Evolutionary conservation across 2,797 vertebrate species (phyloP).

Genomic region (Adelosebastes latens): DNA sequence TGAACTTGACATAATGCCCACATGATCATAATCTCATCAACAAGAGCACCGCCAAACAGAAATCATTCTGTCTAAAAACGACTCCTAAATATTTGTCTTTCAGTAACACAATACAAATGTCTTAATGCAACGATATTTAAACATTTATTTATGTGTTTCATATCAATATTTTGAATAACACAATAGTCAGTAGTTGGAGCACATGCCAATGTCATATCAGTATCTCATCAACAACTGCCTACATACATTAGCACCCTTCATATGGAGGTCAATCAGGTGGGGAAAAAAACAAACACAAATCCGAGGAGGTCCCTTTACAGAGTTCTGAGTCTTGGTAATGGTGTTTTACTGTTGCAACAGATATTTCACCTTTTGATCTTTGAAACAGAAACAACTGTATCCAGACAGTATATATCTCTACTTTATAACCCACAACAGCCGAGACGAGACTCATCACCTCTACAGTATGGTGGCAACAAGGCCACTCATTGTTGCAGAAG

Average conservation of each 20-base stretch:
- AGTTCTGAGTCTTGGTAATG: neutral
- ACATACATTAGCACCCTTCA: constrained; percentile 1
- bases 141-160: constrained; percentile 34
- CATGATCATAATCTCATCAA: neutral
- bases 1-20: neutral
- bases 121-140: neutral
- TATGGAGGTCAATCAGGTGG: neutral
- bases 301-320: neutral
- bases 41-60: neutral
- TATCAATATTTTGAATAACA: constrained; percentile 5
- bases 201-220: constrained; percentile 23
- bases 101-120: neutral
- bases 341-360: neutral
- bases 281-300: neutral
- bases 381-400: neutral
- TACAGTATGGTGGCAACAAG: neutral
- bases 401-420: neutral
- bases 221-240: neutral
- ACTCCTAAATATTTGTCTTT: neutral
- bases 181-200: constrained; percentile 26
- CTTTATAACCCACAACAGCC: neutral
- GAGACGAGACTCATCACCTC: neutral
- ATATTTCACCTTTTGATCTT: neutral
- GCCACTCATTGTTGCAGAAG: neutral
- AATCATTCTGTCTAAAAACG: neutral